Evolutionary conservation across 2,888 invertebrate genomes (phyloP), one percentile per base, ranked within the genome.

Genomic region (Acleris laterana): DNA sequence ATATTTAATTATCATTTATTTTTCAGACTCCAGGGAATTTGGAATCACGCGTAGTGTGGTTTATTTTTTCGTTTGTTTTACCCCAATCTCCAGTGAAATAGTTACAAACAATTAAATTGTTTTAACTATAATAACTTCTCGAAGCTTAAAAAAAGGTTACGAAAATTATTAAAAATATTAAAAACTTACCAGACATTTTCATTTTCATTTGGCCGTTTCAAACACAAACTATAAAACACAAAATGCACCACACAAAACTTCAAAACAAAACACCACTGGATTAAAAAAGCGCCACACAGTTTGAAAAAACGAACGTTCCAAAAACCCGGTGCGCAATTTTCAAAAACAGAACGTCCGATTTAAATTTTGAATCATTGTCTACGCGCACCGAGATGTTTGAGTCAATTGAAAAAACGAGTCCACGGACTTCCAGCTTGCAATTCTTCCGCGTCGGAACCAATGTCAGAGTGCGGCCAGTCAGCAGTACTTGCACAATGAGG

Each of bases 391-490:
- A 57, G 62, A 57, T 46, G 61, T 56, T 62, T 46, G 38, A 57
- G 46, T 6, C 46, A 25, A 66, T 66, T 62, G 57, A 58, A 44
- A 61, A 68, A 68, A 58, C 42, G 58, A 58, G 57, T 48, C 48
- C 67, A 67, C 64, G 19, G 51, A 62, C 46, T 74, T 77, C 79
- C 81, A 79, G 79, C 76, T 79, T 81, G 74, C 73, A 78, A 49
- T 61, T 78, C 75, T 83, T 83, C 83, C 82, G 81, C 69, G 73
- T 82, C 77, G 69, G 44, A 72, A 80, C 80, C 82, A 86, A 84
- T 84, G 86, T 81, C 84, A 80, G 68, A 72, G 76, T 74, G 74
- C 69, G 66, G 79, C 22, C 42, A 64, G 71, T 84, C 84, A 85
- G 84, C 79, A 66, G 49, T 56, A 62, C 68, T 69, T 69, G 63